These are phyloP conservation scores for Lagenorhynchus albirostris DNA, from an alignment of 2,113 vertebrate species.

Conservation along the genomic window DNA sequence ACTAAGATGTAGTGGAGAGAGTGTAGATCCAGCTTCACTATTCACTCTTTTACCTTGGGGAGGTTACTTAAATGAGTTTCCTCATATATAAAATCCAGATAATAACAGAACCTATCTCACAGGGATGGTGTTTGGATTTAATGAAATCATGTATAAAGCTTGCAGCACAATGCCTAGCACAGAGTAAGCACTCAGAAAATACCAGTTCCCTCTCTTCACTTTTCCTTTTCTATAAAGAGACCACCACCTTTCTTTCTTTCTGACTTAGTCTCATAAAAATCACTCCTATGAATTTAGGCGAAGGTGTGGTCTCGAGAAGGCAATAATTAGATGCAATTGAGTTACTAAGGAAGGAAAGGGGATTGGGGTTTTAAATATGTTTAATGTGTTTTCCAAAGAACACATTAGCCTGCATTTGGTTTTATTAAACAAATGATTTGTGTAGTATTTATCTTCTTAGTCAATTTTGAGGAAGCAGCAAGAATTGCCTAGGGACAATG, in stretches of 20 bases:
- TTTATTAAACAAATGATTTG: constrained; percentile 22
- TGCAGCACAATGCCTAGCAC: not conserved
- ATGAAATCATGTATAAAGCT: not conserved
- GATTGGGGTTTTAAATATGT: not conserved
- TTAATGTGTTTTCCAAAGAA: not conserved
- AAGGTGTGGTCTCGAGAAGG: not conserved
- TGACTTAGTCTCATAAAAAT: not conserved
- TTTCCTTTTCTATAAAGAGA: not conserved
- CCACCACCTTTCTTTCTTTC: not conserved
- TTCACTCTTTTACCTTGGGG: not conserved
- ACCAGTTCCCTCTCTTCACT: not conserved
- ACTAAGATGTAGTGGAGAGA: not conserved
- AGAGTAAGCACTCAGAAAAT: not conserved
- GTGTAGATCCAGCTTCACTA: not conserved
- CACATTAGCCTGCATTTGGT: not conserved
- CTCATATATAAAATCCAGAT: not conserved
- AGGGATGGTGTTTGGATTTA: not conserved
- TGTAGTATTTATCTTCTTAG: not conserved
- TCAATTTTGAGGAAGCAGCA: not conserved
- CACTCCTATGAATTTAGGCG: not conserved
- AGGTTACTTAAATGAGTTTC: not conserved
- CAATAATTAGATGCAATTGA: not conserved
- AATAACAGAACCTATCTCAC: not conserved
- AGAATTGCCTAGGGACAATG: not conserved
- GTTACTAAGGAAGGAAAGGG: not conserved